Conservation (phyloP, 2,888 invertebrate species). For the Halictus quadricinctus region DNA sequence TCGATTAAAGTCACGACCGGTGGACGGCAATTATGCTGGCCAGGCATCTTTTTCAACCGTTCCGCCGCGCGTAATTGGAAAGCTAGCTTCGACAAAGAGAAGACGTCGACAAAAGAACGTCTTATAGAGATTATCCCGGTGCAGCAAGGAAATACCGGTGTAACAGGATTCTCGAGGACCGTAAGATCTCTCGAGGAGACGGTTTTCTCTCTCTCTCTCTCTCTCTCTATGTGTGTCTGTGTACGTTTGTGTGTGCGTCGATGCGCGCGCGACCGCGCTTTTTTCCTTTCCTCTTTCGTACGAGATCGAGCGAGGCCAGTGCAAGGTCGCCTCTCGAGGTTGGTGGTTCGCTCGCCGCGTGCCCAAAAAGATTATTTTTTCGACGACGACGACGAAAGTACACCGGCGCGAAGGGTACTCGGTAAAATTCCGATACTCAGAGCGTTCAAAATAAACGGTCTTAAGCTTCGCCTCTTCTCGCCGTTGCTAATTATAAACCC, state of each 20-base stretch:
- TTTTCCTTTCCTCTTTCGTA: conserved; percentile 50
- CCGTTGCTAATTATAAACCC: background rate
- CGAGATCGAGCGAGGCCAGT: conserved; percentile 69
- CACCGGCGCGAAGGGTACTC: background rate
- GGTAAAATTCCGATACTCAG: conserved; percentile 6
- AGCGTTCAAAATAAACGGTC: background rate
- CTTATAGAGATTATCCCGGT: conserved; percentile 51
- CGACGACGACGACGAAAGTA: conserved; percentile 8
- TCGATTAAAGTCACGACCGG: conserved; percentile 25
- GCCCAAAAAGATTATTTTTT: conserved; percentile 32
- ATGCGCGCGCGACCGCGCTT: background rate
- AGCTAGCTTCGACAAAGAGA: conserved; percentile 38
- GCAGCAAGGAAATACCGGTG: conserved; percentile 74
- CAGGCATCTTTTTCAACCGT: conserved; percentile 19
- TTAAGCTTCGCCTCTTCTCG: background rate
- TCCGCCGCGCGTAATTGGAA: conserved; percentile 40
- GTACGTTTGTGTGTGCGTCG: background rate
- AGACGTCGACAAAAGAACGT: conserved; percentile 54
- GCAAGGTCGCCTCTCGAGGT: conserved; percentile 71
- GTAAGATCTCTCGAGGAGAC: conserved; percentile 68
- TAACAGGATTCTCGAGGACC: conserved; percentile 77
- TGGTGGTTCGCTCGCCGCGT: background rate
- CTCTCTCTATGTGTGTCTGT: background rate
- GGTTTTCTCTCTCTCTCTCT: background rate
- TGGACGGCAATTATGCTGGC: conserved; percentile 22